Conservation (phyloP, 2,113 vertebrate species). For the Tachycineta bicolor region DNA sequence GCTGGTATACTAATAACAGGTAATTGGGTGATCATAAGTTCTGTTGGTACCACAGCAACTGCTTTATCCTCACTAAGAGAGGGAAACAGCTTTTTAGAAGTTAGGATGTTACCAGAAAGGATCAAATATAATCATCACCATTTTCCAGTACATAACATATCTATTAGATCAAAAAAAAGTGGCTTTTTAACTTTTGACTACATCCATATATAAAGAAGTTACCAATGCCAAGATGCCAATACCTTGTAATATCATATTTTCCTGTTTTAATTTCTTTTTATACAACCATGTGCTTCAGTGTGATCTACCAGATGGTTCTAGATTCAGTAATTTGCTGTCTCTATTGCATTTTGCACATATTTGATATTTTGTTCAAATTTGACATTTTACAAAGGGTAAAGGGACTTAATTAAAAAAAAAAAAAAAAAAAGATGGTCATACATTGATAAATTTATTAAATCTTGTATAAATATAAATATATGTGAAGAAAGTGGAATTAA, state of each 20-base stretch:
- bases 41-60: not conserved
- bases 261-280: not conserved
- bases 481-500: not conserved
- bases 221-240: not conserved
- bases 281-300: not conserved
- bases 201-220: not conserved
- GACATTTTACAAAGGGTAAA: not conserved
- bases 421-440: not conserved
- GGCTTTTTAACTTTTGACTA: not conserved
- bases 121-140: not conserved
- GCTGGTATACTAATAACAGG: not conserved
- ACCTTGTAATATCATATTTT: not conserved
- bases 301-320: not conserved
- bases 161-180: not conserved
- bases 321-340: not conserved
- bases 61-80: not conserved
- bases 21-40: not conserved
- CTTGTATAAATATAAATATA: not conserved
- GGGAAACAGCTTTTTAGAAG: not conserved
- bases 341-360: not conserved
- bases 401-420: not conserved
- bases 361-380: not conserved
- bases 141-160: not conserved
- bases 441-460: not conserved
- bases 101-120: not conserved